Evolutionary conservation across 2,113 vertebrate genomes (phyloP), one percentile per base, ranked within the genome.

Genomic region (Bothrops jararaca): DNA sequence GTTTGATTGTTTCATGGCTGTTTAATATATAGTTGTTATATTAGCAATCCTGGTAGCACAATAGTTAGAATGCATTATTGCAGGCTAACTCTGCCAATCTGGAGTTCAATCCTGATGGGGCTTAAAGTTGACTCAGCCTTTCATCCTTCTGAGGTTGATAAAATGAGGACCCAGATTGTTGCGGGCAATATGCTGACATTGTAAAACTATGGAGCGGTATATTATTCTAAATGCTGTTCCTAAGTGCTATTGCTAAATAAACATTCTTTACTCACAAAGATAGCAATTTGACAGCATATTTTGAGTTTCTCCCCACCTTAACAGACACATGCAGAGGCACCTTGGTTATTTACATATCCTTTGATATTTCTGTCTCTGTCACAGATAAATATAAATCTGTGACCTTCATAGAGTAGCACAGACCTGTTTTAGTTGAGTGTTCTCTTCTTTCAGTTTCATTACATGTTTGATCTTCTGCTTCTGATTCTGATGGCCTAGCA

Each of bases 381-480:
- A 45, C 13, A 45, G 42, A 2, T 5, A 85, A 12, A 85, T 20
- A 86, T 80, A 26, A 48, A 45, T 42, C 3, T 8, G 34, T 80
- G 0, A 2, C 3, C 1, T 42, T 5, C 10, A 8, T 9, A 3
- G 22, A 52, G 0, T 34, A 34, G 10, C 89, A 97, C 97, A 95
- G 92, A 99, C 99, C 98, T 98, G 98, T 96, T 98, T 99, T 3
- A 99, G 97, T 52, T 97, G 93, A 5, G 95, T 90, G 48, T 99
- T 99, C 93, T 99, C 98, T 89, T 99, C 98, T 94, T 99, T 99
- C 56, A 99, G 45, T 94, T 99, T 99, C 97, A 99, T 97, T 94
- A 99, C 98, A 60, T 99, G 99, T 92, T 98, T 99, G 96, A 99
- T 99, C 97, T 99, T 99, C 97, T 99, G 99, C 95, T 98, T 98